Conservation (phyloP, 2,113 vertebrate species). For the Arvicanthis niloticus region DNA sequence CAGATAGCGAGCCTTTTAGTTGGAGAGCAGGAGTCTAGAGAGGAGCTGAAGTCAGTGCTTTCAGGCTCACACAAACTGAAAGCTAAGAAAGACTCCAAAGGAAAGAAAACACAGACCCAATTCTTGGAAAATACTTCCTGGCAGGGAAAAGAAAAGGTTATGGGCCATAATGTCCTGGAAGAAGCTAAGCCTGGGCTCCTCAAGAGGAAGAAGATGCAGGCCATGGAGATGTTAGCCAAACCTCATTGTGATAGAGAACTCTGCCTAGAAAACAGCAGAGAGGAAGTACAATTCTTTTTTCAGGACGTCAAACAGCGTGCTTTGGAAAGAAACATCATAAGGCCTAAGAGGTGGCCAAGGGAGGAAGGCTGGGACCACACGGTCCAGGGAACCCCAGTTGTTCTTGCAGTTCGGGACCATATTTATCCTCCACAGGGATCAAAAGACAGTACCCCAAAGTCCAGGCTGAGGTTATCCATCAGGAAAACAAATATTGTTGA, state of each 20-base stretch:
- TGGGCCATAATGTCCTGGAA: neutral
- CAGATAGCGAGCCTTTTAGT: too few species aligned
- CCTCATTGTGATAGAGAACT: neutral
- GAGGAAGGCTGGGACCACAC: neutral
- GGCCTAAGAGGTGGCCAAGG: neutral
- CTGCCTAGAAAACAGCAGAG: neutral
- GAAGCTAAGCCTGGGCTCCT: neutral
- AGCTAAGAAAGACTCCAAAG: too few species aligned
- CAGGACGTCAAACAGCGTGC: too few species aligned
- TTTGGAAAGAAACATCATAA: neutral
- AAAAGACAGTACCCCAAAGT: neutral
- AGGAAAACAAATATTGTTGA: too few species aligned
- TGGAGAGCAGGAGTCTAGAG: neutral
- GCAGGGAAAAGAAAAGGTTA: neutral
- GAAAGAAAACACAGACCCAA: neutral
- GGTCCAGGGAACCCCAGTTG: neutral
- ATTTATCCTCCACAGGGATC: too few species aligned
- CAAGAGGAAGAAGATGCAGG: neutral
- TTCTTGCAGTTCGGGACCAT: neutral
- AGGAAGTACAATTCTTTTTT: neutral
- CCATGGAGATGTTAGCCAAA: neutral
- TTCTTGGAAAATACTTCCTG: neutral
- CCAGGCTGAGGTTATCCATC: too few species aligned
- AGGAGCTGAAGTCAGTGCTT: neutral
- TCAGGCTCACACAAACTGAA: too few species aligned